Conservation (phyloP, 2,797 vertebrate species). For the Aulostomus chinensis region DNA sequence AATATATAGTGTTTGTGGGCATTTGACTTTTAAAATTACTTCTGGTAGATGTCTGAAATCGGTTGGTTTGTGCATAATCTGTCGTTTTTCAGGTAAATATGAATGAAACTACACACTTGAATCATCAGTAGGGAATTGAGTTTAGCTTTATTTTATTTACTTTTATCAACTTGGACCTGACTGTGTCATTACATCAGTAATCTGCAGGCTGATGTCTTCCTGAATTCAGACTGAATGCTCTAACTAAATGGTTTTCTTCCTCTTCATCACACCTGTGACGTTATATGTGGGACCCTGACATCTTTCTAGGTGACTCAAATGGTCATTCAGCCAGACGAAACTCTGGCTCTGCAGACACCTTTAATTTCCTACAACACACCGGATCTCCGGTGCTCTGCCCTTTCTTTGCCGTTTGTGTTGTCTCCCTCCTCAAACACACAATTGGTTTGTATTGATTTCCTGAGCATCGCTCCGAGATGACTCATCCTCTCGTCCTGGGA, state of each 20-base stretch:
- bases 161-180: not conserved
- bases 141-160: no score
- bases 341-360: constrained; percentile 29
- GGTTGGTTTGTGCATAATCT: no score
- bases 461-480: constrained; percentile 54
- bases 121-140: no score
- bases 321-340: constrained; percentile 44
- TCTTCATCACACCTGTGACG: constrained; percentile 11
- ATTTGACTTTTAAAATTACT: no score
- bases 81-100: no score
- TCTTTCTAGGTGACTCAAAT: constrained; percentile 34
- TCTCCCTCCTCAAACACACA: constrained; percentile 59
- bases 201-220: constrained; percentile 1
- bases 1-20: no score
- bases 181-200: not conserved
- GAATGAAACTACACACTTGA: no score
- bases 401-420: constrained; percentile 33
- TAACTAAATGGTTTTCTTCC: constrained; percentile 22
- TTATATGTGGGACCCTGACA: constrained; percentile 13
- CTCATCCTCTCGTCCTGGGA: constrained; percentile 51
- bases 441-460: constrained; percentile 64
- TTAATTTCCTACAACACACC: constrained; percentile 43
- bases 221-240: constrained; percentile 16
- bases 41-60: no score
- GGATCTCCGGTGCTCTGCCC: constrained; percentile 15